phyloP scores from a whole-genome alignment of 2,113 vertebrate species.

The Chaenogobius annularis region DNA sequence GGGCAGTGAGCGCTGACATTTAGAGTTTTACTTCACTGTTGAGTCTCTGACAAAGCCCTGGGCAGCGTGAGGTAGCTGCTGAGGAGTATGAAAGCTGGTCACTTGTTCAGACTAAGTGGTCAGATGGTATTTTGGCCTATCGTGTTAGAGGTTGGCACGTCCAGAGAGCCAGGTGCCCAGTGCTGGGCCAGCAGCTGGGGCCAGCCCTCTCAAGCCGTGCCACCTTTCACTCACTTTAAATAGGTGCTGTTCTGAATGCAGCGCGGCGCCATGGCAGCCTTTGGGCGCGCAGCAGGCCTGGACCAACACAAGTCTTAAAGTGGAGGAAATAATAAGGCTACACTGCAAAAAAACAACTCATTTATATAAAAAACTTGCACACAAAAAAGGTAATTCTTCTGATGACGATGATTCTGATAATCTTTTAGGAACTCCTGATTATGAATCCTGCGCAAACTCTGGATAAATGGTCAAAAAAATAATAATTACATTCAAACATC shows the following conservation, averaged over 20 bases:
- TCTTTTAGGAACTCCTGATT: too few relatives aligned
- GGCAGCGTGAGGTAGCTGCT: constrained; percentile 3
- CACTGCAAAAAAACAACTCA: background rate
- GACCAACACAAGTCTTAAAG: constrained; percentile 60
- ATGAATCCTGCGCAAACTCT: too few relatives aligned
- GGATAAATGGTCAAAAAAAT: too few relatives aligned
- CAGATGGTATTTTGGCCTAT: constrained; percentile 48
- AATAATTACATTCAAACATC: too few relatives aligned
- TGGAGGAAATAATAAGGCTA: constrained; percentile 41
- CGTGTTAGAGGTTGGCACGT: constrained; percentile 46
- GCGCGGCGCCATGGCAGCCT: constrained; percentile 48
- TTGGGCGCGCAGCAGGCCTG: constrained; percentile 57
- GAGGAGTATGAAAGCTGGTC: constrained; percentile 1
- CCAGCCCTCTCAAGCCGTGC: constrained; percentile 53
- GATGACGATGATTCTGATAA: too few relatives aligned
- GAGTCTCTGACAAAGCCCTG: constrained; percentile 4
- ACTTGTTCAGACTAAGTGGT: constrained; percentile 25
- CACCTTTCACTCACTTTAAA: constrained; percentile 63
- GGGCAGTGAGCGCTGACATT: background rate
- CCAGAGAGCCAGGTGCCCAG: constrained; percentile 55
- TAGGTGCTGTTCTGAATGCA: constrained; percentile 52
- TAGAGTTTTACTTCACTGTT: background rate
- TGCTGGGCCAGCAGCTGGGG: constrained; percentile 19
- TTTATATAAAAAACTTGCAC: too few relatives aligned
- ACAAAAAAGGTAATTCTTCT: too few relatives aligned